Conservation (phyloP, 1,140 invertebrate species). For the Acromyrmex charruanus region DNA sequence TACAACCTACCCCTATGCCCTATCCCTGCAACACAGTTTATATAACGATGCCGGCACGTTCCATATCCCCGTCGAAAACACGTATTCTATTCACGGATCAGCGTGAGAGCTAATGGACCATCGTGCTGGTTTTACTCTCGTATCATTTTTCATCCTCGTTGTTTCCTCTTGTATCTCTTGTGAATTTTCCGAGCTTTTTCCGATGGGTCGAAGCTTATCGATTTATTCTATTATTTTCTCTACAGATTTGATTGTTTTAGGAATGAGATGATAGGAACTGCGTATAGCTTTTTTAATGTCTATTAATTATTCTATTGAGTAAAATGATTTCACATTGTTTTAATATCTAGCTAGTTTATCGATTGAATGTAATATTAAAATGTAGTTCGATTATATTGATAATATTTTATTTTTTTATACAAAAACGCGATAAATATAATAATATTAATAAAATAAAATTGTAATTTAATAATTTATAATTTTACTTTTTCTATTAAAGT, state of each 20-base stretch:
- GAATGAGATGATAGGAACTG: not conserved
- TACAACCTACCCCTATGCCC: not conserved
- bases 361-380: not conserved
- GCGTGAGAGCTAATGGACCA: conserved; percentile 59
- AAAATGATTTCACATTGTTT: not conserved
- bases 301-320: not conserved
- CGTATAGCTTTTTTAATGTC: not conserved
- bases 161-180: not conserved
- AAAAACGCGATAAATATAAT: not conserved
- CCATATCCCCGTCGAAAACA: conserved; percentile 52
- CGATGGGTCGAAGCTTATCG: conserved; percentile 56
- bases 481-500: not conserved
- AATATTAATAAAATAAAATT: conserved; percentile 7
- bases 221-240: conserved; percentile 41
- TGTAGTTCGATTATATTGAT: not conserved
- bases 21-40: conserved; percentile 26
- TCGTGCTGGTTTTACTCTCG: conserved; percentile 2
- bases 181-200: conserved; percentile 25
- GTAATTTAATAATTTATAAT: not conserved
- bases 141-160: conserved; percentile 65
- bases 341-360: not conserved
- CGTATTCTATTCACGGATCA: conserved; percentile 53
- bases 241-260: conserved; percentile 1
- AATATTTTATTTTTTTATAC: not conserved
- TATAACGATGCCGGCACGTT: conserved; percentile 13